Base-by-base conservation (phyloP, 2,888 invertebrate species). In the Anodontia alba region DNA sequence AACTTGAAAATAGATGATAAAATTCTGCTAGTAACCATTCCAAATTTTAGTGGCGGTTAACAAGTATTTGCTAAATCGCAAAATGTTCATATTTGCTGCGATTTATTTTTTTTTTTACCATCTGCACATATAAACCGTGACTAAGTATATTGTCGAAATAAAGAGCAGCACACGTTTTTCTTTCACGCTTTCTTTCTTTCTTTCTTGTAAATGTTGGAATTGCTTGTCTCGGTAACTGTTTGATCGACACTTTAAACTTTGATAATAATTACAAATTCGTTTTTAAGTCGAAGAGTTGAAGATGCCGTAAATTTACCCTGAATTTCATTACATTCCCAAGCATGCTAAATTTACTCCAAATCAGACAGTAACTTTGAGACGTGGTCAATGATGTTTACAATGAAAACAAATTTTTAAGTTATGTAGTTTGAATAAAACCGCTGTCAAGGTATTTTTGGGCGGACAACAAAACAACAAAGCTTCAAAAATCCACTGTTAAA, bases 321-420 rank as follows among this genome's bases (percentile, higher is more conserved):
- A 54, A 12, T 26, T 54, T 62, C 62, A 33, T 62, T 62, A 62
- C 62, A 62, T 62, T 62, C 62, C 33, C 33, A 33, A 33, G 62
- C 33, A 62, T 62, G 62, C 62, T 62, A 62, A 62, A 62, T 62
- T 62, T 62, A 62, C 10, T 33, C 62, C 33, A 31, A 62, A 62
- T 62, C 62, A 62, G 62, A 33, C 33, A 62, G 33, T 33, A 31
- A 33, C 62, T 33, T 62, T 62, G 17, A 62, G 33, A 31, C 5
- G 62, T 62, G 62, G 33, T 62, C 62, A 33, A 62, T 33, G 62
- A 10, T 62, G 62, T 62, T 62, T 62, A n/a, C 23, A 33, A 10
- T 33, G 33, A 62, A 62, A 62, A 62, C 62, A 62, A 62, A 62
- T 15, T 62, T 62, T 62, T 33, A 62, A 62, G 62, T 62, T 62